Conservation (phyloP, 2,888 invertebrate species). For the Blomia tropicalis region DNA sequence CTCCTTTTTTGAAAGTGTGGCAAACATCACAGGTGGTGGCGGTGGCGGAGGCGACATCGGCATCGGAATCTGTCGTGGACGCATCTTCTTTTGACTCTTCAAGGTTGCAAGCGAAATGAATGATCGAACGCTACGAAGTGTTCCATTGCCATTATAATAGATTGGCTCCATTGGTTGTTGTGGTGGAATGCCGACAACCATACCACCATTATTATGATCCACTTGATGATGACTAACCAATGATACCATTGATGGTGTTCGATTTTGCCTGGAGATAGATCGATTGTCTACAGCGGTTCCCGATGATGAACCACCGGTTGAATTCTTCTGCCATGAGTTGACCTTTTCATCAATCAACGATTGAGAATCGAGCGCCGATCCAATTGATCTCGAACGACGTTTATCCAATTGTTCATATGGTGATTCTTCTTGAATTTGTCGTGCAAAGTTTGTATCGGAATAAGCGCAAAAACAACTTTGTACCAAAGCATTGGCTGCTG, state of each 20-base stretch:
- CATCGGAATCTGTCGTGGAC: slow-evolving; percentile 55
- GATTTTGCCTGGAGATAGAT: slow-evolving; percentile 19
- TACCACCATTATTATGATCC: slow-evolving; percentile 83
- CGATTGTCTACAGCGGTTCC: slow-evolving; percentile 16
- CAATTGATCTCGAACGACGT: slow-evolving; percentile 26
- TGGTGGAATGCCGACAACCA: slow-evolving; percentile 34
- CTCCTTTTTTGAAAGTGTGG: slow-evolving; percentile 25
- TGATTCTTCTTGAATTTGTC: slow-evolving; percentile 44
- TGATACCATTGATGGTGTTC: slow-evolving; percentile 38
- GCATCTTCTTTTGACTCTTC: slow-evolving; percentile 3
- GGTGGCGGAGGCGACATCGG: slow-evolving; percentile 49
- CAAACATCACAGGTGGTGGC: slow-evolving; percentile 43
- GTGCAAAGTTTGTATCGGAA: slow-evolving; percentile 83
- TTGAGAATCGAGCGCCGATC: slow-evolving; percentile 29
- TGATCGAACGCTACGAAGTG: slow-evolving; percentile 23
- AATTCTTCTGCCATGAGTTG: slow-evolving; percentile 27
- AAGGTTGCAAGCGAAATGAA: slow-evolving; percentile 24
- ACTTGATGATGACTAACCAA: slow-evolving; percentile 31
- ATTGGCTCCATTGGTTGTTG: slow-evolving; percentile 3
- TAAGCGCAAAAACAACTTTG: slow-evolving; percentile 94
- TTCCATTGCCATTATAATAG: slow-evolving; percentile 1
- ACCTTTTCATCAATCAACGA: slow-evolving; percentile 27
- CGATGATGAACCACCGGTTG: slow-evolving; percentile 20
- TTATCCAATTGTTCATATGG: slow-evolving; percentile 30
- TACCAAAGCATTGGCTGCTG: slow-evolving; percentile 91